A percentile compares a stretch with the other conserved stretches of the same genome.
phyloP scores from a whole-genome alignment of 1,140 invertebrate genomes.

The Meloidogyne hapla region DNA sequence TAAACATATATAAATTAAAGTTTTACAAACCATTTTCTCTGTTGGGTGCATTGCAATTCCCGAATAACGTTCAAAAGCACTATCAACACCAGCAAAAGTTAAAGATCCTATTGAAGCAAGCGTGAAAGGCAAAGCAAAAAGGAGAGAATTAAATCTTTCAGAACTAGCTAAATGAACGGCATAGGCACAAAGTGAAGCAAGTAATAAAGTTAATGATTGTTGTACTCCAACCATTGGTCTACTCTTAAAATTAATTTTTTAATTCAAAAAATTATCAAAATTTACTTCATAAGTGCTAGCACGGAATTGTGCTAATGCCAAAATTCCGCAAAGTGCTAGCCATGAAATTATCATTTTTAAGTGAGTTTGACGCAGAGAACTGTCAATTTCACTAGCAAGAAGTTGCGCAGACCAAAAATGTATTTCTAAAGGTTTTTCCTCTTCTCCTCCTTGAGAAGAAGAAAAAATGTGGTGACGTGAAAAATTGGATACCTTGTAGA shows the following conservation, averaged over 20 bases:
- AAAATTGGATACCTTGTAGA: constrained; percentile 27
- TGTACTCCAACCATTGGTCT: constrained; percentile 45
- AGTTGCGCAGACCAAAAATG: constrained; percentile 34
- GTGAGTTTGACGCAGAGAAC: constrained; percentile 19
- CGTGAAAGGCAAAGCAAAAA: constrained; percentile 38
- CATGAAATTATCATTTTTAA: constrained; percentile 30
- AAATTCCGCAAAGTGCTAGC: neutral
- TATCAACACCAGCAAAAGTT: constrained; percentile 12
- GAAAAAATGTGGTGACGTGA: neutral
- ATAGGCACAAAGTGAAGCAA: constrained; percentile 33
- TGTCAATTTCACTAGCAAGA: constrained; percentile 35
- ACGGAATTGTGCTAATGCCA: neutral
- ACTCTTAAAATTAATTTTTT: constrained; percentile 5
- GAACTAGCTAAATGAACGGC: constrained; percentile 33
- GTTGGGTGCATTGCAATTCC: constrained; percentile 45
- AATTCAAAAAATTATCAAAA: neutral
- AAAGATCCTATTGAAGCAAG: constrained; percentile 17
- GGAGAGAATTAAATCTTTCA: constrained; percentile 32
- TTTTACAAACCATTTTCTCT: constrained; percentile 38
- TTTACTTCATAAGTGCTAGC: constrained; percentile 17
- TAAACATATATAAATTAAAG: too few relatives aligned
- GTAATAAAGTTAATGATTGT: constrained; percentile 30
- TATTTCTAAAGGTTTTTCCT: constrained; percentile 28
- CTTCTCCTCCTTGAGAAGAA: neutral
- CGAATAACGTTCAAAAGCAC: constrained; percentile 40